Evolutionary conservation across 1,140 invertebrate species (phyloP).

Genomic region (Orchesella cincta): DNA sequence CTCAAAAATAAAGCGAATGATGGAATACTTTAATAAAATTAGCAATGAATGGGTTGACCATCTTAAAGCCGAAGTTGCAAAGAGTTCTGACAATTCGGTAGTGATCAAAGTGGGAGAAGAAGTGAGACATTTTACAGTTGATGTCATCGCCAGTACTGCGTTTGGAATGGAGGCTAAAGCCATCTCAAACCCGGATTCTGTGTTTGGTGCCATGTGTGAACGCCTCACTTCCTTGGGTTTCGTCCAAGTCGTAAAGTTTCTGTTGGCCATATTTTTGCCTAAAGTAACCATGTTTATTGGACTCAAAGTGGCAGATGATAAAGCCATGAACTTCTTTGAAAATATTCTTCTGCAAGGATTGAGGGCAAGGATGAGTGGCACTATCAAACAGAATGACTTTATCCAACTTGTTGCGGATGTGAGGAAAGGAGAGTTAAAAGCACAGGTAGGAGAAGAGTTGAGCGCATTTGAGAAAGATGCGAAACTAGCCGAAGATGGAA

Average conservation of each 20-base stretch:
- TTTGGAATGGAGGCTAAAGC: neutral
- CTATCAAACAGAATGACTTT: neutral
- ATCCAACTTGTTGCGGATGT: neutral
- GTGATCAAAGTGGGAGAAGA: neutral
- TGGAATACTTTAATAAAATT: neutral
- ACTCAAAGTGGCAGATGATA: neutral
- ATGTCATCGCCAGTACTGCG: neutral
- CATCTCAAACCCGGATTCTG: neutral
- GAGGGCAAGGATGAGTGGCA: neutral
- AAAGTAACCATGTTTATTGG: neutral
- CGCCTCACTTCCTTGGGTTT: neutral
- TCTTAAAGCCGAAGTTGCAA: neutral
- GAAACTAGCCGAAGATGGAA: too few species aligned
- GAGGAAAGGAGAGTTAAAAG: neutral
- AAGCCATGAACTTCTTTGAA: neutral
- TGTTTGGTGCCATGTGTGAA: neutral
- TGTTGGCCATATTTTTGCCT: neutral
- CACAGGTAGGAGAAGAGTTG: neutral
- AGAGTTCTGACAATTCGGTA: neutral
- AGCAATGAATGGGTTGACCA: neutral
- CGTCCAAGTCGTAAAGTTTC: neutral
- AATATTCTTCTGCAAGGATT: neutral
- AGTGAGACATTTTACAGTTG: neutral
- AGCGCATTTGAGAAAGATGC: neutral
- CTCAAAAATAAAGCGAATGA: neutral